Evolutionary conservation across 2,888 invertebrate genomes (phyloP), one percentile per base, ranked within the genome.

Genomic region (Colletes collaris): DNA sequence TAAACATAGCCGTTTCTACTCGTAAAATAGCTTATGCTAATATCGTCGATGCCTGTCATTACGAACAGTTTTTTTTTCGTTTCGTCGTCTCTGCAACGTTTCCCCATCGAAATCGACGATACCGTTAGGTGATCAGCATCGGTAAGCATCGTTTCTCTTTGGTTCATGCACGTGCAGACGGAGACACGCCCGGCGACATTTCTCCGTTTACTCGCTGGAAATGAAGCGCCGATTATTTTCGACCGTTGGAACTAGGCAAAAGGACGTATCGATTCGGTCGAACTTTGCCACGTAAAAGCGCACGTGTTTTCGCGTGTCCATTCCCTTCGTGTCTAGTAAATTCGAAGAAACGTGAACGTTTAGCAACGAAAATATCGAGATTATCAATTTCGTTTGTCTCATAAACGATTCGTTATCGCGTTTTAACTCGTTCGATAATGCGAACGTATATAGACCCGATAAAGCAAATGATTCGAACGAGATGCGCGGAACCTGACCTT

Each of bases 1-100:
- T 63, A 50, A 49, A 73, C 72, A 72, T 80, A 67, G 73, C 75
- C 73, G 79, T 76, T 83, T 76, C 79, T 79, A 77, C 79, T 86
- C 65, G 72, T 64, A 53, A 82, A 81, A 85, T 82, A 67, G 59
- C 58, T 19, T n/a, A 11, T 13, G 52, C 49, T n/a, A 55, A 49
- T 10, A 55, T 49, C 7, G 2, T 76, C 37, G n/a, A 1, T 19
- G 8, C 16, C 19, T 11, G 7, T n/a, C 55, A 8, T 46, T 8
- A 19, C n/a, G 27, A n/a, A 68, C 40, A 52, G 53, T 46, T 46
- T 62, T 46, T 44, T n/a, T 46, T 44, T n/a, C 27, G n/a, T 58
- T 46, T 53, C 11, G 5, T 27, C 37, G 46, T 3, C 8, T n/a
- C 44, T 19, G 46, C 58, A 37, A 4, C 10, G 62, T 50, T 60